Evolutionary conservation across 2,113 vertebrate genomes (phyloP), one percentile per base, ranked within the genome.

Genomic region (Psammodynastes pulverulentus): DNA sequence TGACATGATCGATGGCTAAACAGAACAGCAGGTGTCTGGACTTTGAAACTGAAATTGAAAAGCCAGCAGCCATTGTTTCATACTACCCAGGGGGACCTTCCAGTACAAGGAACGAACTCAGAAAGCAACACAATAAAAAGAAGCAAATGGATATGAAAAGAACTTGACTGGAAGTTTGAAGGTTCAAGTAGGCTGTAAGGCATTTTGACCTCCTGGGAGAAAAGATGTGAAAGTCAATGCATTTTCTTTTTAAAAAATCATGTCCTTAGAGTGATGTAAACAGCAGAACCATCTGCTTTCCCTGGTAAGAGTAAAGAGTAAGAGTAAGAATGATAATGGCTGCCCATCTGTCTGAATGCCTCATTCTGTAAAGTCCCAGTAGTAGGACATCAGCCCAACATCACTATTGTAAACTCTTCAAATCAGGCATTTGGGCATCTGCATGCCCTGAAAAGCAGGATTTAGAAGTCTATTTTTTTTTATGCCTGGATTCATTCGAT

Each of bases 1-100:
- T 89, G 51, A 48, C 87, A 92, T 89, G 91, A 89, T 84, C 39
- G 67, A 92, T 84, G 51, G 29, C 87, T 84, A 52, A 48, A n/a
- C 23, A 5, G 54, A 39, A 51, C 53, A 43, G 67, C 19, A 43
- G 46, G 51, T 84, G 67, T 49, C 87, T 34, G 67, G 87, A 54
- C 34, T 84, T 92, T 54, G 51, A 54, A 84, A 79, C 15, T 12
- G 10, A 88, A 89, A 89, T n/a, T 3, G n/a, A 53, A 72, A 92
- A 92, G 15, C 24, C 87, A 89, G 39, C 19, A 53, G 91, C 43
- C 23, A 56, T 84, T 84, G 43, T 54, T 84, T 84, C 91, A 56
- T n/a, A 29, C 84, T 72, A 89, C 43, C 87, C 67, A 39, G 8
- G 5, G 43, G 67, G 43, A 48, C 51, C 34, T 92, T 89, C 29